A percentile compares a stretch with the other conserved stretches of the same genome.
Evolutionary conservation across 1,140 invertebrate genomes (phyloP).

Genomic region (Aphaenogaster rudis): DNA sequence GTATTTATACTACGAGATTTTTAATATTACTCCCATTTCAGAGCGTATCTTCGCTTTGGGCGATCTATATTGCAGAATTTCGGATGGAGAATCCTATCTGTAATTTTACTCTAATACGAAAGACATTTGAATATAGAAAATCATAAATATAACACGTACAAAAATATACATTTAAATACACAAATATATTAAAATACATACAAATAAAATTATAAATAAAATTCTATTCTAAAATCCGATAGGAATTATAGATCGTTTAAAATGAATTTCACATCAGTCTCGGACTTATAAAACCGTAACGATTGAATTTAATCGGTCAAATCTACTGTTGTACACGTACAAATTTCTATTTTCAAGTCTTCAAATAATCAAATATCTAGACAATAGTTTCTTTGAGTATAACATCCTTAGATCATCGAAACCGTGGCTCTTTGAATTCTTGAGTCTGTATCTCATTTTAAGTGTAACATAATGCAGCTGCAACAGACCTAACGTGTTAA

Average conservation of each 20-base stretch:
- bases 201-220: not conserved
- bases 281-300: not conserved
- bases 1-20: not conserved
- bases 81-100: too few species aligned
- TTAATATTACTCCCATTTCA: not conserved
- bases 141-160: not conserved
- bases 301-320: not conserved
- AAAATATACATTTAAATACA: not conserved
- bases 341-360: not conserved
- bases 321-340: too few species aligned
- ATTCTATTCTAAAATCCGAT: not conserved
- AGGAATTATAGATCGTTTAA: not conserved
- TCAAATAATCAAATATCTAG: not conserved
- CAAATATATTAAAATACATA: not conserved
- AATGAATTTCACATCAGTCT: not conserved
- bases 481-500: not conserved
- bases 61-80: too few species aligned
- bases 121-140: not conserved
- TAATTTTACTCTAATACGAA: not conserved
- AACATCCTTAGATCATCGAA: not conserved
- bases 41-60: not conserved
- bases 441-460: not conserved
- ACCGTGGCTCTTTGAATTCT: not conserved
- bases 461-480: conserved; percentile 7
- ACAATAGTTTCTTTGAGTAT: not conserved